Evolutionary conservation across 2,113 vertebrate species (phyloP).

Genomic region (Myiozetetes cayanensis): DNA sequence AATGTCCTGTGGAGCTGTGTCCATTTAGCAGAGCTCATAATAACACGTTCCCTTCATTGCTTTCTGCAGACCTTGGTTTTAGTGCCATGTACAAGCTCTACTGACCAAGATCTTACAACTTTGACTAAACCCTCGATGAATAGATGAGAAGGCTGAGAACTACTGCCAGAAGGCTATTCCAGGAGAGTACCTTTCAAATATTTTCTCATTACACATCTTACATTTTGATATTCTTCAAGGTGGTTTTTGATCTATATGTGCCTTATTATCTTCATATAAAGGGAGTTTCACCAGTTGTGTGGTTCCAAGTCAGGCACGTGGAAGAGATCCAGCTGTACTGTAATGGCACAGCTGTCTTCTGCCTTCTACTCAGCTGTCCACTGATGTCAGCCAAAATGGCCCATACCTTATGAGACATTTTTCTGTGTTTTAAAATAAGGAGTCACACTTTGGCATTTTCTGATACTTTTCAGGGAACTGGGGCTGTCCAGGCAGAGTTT

Average conservation of each 20-base stretch:
- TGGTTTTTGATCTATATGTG: not conserved
- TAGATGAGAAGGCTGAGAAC: not conserved
- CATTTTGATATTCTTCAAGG: not conserved
- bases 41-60: not conserved
- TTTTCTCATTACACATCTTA: not conserved
- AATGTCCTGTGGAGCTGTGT: not conserved
- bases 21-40: not conserved
- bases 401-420: fast-evolving
- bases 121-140: fast-evolving
- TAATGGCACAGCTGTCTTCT: not conserved
- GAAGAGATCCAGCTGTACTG: not conserved
- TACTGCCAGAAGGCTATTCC: not conserved
- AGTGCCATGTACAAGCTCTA: not conserved
- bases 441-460: not conserved
- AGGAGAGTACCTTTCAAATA: not conserved
- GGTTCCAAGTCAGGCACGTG: not conserved
- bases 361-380: not conserved
- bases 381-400: not conserved
- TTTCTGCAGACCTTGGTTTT: not conserved
- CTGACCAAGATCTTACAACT: not conserved
- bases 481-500: not conserved
- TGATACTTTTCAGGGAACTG: not conserved
- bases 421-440: not conserved
- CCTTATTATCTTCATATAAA: not conserved
- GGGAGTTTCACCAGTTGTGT: not conserved